Evolutionary conservation across 2,797 vertebrate genomes (phyloP).

Genomic region (Loris lydekkerianus): DNA sequence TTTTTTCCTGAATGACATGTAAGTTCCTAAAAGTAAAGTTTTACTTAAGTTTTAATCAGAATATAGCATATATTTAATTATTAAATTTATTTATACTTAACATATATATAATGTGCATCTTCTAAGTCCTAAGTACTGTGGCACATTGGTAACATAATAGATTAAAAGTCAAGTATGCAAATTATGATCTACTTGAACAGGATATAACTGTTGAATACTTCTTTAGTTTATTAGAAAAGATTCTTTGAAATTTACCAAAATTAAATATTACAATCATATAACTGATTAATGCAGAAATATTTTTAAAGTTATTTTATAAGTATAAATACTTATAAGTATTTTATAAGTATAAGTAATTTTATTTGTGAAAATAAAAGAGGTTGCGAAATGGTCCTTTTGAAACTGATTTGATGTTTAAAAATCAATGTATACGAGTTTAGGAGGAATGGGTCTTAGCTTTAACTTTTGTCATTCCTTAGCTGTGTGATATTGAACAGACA

Average conservation of each 20-base stretch:
- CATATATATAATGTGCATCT: neutral
- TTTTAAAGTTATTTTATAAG: neutral
- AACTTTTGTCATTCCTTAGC: neutral
- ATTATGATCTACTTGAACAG: neutral
- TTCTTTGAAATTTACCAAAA: neutral
- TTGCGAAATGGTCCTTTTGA: neutral
- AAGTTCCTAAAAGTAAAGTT: neutral
- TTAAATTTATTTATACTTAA: constrained; percentile 16
- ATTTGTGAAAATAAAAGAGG: constrained; percentile 8
- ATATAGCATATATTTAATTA: neutral
- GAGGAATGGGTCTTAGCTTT: neutral
- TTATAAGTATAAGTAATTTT: neutral
- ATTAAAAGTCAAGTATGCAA: neutral
- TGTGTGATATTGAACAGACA: neutral
- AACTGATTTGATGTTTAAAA: neutral
- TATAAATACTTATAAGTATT: neutral
- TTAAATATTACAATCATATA: neutral
- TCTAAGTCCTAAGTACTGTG: neutral
- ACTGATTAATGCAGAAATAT: neutral
- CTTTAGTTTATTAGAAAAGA: neutral
- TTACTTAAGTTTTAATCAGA: constrained; percentile 12
- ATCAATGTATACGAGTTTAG: neutral
- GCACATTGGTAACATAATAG: neutral
- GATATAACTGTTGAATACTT: neutral
- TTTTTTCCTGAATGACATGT: constrained; percentile 1